Conservation (phyloP, 2,888 invertebrate species). For the Junonia oenone region DNA sequence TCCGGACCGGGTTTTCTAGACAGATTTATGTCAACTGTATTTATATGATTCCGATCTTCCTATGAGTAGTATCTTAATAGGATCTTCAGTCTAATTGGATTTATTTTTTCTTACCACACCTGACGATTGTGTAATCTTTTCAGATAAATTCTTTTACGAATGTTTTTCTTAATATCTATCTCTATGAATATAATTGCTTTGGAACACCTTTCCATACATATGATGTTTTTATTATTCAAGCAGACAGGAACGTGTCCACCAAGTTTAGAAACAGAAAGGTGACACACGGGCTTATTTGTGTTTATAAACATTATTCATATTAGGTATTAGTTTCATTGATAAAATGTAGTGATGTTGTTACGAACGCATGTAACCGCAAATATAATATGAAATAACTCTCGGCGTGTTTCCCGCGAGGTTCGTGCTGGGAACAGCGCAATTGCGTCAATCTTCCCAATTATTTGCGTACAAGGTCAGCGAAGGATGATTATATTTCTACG, state of each 20-base stretch:
- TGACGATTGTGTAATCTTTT: not conserved
- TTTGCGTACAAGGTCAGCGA: conserved; percentile 46
- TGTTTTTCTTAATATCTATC: too few relatives aligned
- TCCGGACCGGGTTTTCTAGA: conserved; percentile 3
- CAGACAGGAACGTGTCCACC: too few relatives aligned
- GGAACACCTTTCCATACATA: too few relatives aligned
- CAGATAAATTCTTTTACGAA: not conserved
- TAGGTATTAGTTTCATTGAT: not conserved
- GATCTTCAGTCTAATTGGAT: not conserved
- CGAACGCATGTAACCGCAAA: conserved; percentile 16
- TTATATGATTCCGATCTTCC: conserved; percentile 11
- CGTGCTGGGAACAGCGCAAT: conserved; percentile 41
- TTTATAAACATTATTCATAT: too few relatives aligned
- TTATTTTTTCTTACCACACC: not conserved
- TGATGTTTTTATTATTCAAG: too few relatives aligned
- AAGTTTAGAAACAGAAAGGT: too few relatives aligned
- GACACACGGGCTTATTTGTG: too few relatives aligned
- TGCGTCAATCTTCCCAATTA: conserved; percentile 47
- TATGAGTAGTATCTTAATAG: conserved; percentile 1
- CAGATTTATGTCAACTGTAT: conserved; percentile 17
- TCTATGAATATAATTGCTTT: too few relatives aligned
- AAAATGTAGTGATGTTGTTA: conserved; percentile 17
- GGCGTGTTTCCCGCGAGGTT: conserved; percentile 29
- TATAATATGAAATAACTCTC: conserved; percentile 29
- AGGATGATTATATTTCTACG: conserved; percentile 22